phyloP scores from a whole-genome alignment of 2,113 vertebrate genomes.

The Silurus glanis region DNA sequence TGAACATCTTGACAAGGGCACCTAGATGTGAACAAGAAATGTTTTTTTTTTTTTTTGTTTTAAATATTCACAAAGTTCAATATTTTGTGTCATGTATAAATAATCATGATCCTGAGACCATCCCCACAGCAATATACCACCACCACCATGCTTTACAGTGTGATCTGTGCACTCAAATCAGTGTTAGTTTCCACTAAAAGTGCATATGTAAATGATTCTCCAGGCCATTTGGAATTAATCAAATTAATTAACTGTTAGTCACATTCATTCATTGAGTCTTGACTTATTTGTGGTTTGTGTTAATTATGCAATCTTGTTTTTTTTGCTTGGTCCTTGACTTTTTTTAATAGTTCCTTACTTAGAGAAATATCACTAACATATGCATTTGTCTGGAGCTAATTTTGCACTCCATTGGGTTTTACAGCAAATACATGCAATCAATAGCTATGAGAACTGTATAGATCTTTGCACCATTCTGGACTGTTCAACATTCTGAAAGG shows the following conservation, averaged over 20 bases:
- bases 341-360: neutral
- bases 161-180: neutral
- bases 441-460: neutral
- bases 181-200: neutral
- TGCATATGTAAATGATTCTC: neutral
- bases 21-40: conserved; percentile 26
- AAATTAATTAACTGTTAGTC: too few species aligned
- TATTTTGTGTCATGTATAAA: neutral
- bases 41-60: neutral
- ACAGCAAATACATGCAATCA: neutral
- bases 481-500: neutral
- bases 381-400: neutral
- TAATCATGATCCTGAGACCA: neutral
- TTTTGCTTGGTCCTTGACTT: neutral
- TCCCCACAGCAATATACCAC: neutral
- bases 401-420: neutral
- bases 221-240: neutral
- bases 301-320: neutral
- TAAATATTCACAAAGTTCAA: neutral
- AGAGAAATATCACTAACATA: neutral
- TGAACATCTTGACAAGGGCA: conserved; percentile 54
- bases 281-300: neutral
- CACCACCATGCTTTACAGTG: neutral
- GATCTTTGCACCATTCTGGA: neutral
- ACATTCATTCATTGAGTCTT: neutral